Conservation (phyloP, 2,888 invertebrate species). For the Nematopogon swammerdamellus region DNA sequence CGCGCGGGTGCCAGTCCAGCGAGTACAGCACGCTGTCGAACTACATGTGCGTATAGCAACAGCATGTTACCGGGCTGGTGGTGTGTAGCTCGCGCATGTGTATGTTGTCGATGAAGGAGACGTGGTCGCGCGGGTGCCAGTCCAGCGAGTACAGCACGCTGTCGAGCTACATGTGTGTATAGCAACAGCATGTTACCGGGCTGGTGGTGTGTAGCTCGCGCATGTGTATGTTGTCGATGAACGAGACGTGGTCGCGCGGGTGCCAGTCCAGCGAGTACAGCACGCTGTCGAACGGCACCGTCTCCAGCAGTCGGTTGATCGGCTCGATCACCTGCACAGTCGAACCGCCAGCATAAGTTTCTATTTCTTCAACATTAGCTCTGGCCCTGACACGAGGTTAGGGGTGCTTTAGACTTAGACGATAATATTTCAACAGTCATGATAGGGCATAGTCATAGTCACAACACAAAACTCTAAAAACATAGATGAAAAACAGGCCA, state of each 20-base stretch:
- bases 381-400: too few species aligned
- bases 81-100: slow-evolving; percentile 70
- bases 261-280: slow-evolving; percentile 98
- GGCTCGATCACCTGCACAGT: slow-evolving; percentile 82
- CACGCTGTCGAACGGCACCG: slow-evolving; percentile 79
- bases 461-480: too few species aligned
- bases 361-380: too few species aligned
- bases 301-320: slow-evolving; percentile 80
- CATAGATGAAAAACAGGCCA: too few species aligned
- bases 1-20: slow-evolving; percentile 94
- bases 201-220: slow-evolving; percentile 71
- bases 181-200: slow-evolving; percentile 61
- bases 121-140: slow-evolving; percentile 96
- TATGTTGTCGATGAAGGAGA: slow-evolving; percentile 94
- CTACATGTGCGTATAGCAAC: slow-evolving; percentile 29
- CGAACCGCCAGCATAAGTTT: too few species aligned
- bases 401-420: too few species aligned
- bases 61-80: slow-evolving; percentile 61
- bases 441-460: too few species aligned
- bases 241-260: slow-evolving; percentile 93
- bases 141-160: slow-evolving; percentile 91
- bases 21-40: slow-evolving; percentile 93
- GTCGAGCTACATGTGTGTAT: slow-evolving; percentile 79
- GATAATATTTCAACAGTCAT: too few species aligned
- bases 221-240: slow-evolving; percentile 86